Evolutionary conservation across 2,888 invertebrate genomes (phyloP), one percentile per base, ranked within the genome.

Genomic region (Phortica magna): DNA sequence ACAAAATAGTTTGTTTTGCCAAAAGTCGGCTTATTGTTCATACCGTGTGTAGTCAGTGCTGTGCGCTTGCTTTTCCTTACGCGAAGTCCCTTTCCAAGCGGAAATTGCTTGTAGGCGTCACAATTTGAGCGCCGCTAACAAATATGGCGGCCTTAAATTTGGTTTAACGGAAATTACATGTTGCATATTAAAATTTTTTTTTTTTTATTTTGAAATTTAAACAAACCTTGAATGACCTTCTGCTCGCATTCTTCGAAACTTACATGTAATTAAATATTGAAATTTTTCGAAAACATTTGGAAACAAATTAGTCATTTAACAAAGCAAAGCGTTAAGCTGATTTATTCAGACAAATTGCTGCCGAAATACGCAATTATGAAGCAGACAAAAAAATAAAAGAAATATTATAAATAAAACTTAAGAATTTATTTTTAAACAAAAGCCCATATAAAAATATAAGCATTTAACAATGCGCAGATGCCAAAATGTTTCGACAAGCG

Each of bases 351-450:
- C 41, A 71, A 71, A 39, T 55, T 14, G 70, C 70, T 71, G 42
- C 70, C 55, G 70, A 31, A 71, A 71, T 71, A 71, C 70, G 55
- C 55, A 71, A 55, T 71, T n/a, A 71, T 48, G 19, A 55, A 55
- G 31, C n/a, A n/a, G 5, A 31, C 31, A 31, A 31, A 31, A 31
- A 31, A 31, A 4, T 4, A 31, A 31, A 31, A 31, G 5, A 31
- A 31, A 31, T 31, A 71, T 53, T 71, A 55, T 48, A 70, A 70
- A 70, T 70, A 70, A 70, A 70, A 17, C 48, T 12, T 6, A 19
- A 41, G 67, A 68, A 68, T 43, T 42, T 61, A 12, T 43, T 48
- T 43, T 48, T 17, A 64, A 3, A 19, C 61, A 22, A 64, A 64
- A 31, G 5, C 48, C 48, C 48, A 48, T 48, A 48, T 14, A 48